Evolutionary conservation across 2,888 invertebrate genomes (phyloP).

Genomic region (Ormyrus labotus): DNA sequence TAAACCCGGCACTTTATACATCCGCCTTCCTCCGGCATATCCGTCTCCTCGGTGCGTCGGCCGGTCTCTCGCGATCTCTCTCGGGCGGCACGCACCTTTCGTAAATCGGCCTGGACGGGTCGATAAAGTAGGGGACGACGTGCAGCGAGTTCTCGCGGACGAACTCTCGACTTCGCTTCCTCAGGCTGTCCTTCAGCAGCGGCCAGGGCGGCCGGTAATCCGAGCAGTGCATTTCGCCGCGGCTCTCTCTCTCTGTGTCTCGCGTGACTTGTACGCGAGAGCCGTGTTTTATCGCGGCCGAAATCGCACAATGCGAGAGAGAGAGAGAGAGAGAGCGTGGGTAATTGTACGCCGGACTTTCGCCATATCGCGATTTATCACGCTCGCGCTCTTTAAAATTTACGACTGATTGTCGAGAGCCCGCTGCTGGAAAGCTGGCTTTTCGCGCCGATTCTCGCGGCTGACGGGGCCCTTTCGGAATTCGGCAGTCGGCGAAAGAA

Average conservation of each 20-base stretch:
- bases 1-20: too few relatives aligned
- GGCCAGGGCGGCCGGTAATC: constrained; percentile 50
- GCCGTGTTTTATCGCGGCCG: constrained; percentile 15
- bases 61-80: too few relatives aligned
- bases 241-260: not conserved
- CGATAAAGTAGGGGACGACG: constrained; percentile 87
- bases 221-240: constrained; percentile 8
- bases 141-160: constrained; percentile 78
- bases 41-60: too few relatives aligned
- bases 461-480: not conserved
- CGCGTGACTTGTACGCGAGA: constrained; percentile 36
- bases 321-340: not conserved
- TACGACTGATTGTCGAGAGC: constrained; percentile 39
- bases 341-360: constrained; percentile 34
- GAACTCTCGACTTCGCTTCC: constrained; percentile 63
- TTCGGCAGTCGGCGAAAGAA: not conserved
- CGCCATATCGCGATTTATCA: constrained; percentile 48
- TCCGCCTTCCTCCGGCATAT: too few relatives aligned
- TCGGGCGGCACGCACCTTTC: constrained; percentile 80
- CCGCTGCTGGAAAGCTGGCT: too few relatives aligned
- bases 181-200: constrained; percentile 61
- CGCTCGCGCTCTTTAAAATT: constrained; percentile 35
- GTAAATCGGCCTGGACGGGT: constrained; percentile 84
- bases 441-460: too few relatives aligned
- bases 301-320: constrained; percentile 24